Base-by-base conservation (phyloP, 2,797 vertebrate species). In the Pipistrellus pipistrellus region DNA sequence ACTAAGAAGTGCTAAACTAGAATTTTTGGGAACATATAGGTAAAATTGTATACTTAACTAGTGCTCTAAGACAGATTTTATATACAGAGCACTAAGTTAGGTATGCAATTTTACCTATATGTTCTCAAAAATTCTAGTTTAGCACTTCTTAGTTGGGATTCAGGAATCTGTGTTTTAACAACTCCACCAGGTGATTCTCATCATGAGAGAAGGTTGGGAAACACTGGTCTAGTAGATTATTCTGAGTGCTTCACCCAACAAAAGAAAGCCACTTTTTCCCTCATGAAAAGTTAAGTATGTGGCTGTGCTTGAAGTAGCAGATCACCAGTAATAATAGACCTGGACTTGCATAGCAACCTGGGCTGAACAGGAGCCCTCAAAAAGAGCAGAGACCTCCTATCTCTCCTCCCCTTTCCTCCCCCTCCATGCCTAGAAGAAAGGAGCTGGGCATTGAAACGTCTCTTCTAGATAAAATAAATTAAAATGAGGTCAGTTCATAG, bases 401-500 rank as follows among this genome's bases (percentile, higher is more conserved):
- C 4, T 59, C 62, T 77, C 3, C 25, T 93, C 5, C 5, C 14
- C 12, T 8, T 62, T 27, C 8, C 7, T 4, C 23, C 3, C 72
- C 18, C 57, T 84, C 85, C 20, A 85, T 32, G 20, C 8, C 18
- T 66, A 55, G 44, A 83, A 85, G 25, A 77, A 96, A 90, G 44
- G 81, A 55, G 14, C 72, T 85, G 23, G 48, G 2, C 14, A 76
- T 15, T 23, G 17, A 86, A 76, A 8, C 76, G 32, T 80, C n/a
- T 15, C 18, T 69, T 80, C 48, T 84, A 80, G 53, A 57, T 75
- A 75, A 66, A 90, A 82, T 89, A 86, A 86, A 64, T 85, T 91
- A 73, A 85, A 96, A 80, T 51, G 30, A 76, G 13, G 11, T 88
- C 57, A 89, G 38, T 38, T 72, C 85, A 71, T 71, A 35, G 23